Conservation (phyloP, 1,140 invertebrate genomes). For the Trypoxylus dichotomus region DNA sequence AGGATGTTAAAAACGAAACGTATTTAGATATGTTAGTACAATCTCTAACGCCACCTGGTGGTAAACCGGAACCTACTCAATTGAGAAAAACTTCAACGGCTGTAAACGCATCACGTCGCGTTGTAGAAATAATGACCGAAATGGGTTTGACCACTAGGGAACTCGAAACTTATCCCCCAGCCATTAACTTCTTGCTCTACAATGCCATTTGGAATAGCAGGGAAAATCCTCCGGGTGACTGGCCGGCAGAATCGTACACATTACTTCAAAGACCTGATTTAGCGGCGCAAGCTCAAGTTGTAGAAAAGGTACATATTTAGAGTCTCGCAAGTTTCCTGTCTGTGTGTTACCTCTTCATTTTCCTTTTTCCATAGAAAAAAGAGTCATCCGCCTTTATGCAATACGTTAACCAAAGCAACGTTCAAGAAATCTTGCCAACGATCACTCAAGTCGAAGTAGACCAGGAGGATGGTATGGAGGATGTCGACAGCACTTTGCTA, state of each 20-base stretch:
- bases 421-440: constrained; percentile 44
- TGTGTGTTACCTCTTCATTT: too few species aligned
- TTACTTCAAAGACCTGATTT: constrained; percentile 82
- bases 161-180: constrained; percentile 74
- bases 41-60: background rate
- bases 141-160: constrained; percentile 69
- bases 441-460: constrained; percentile 53
- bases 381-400: constrained; percentile 11
- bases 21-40: background rate
- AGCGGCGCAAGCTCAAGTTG: constrained; percentile 59
- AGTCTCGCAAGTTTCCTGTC: background rate
- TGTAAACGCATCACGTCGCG: background rate
- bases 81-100: background rate
- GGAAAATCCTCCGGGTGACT: constrained; percentile 74
- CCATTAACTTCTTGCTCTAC: constrained; percentile 72
- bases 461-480: constrained; percentile 69
- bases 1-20: background rate
- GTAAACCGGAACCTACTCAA: background rate
- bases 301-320: constrained; percentile 38
- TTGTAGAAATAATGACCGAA: constrained; percentile 47
- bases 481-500: constrained; percentile 59
- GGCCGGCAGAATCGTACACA: constrained; percentile 74
- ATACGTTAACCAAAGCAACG: constrained; percentile 23
- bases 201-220: constrained; percentile 77
- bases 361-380: constrained; percentile 1